Percentiles rank a stretch among this genome's conserved stretches.
Evolutionary conservation across 2,797 vertebrate species (phyloP).

Genomic region (Spinibarbus caldwelli): DNA sequence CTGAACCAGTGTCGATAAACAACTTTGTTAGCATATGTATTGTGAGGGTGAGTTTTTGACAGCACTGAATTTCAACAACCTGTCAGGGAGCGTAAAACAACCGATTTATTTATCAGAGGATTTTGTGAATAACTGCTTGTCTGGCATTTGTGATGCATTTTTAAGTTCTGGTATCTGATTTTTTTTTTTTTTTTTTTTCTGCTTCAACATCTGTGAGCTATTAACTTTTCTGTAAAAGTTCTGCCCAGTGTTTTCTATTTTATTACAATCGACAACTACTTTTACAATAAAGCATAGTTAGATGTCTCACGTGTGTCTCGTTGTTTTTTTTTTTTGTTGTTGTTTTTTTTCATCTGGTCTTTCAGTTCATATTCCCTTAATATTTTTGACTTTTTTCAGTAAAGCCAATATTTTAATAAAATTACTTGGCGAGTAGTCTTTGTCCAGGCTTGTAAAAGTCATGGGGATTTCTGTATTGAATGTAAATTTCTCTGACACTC

Average conservation of each 20-base stretch:
- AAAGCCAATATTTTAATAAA: neutral
- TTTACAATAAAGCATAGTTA: conserved; percentile 43
- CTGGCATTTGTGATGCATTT: neutral
- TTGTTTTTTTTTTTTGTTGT: too few species aligned
- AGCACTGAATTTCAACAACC: neutral
- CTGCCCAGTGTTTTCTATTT: neutral
- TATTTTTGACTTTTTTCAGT: neutral
- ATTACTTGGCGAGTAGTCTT: neutral
- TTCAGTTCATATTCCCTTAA: neutral
- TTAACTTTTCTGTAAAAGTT: conserved; percentile 4
- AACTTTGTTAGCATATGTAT: neutral
- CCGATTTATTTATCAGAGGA: neutral
- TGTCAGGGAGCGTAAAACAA: neutral
- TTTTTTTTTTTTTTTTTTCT: neutral
- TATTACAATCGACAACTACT: conserved; percentile 8
- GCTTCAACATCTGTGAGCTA: neutral
- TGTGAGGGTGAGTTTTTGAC: neutral
- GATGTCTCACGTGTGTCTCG: neutral
- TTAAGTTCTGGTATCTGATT: too few species aligned
- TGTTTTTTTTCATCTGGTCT: neutral
- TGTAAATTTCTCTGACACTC: neutral
- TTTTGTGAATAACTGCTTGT: neutral
- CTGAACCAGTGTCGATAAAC: neutral
- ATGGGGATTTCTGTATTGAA: neutral
- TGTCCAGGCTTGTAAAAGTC: neutral